Evolutionary conservation across 92 coral and sea anemone species (phyloP).

Genomic region (Pocillopora grandis): DNA sequence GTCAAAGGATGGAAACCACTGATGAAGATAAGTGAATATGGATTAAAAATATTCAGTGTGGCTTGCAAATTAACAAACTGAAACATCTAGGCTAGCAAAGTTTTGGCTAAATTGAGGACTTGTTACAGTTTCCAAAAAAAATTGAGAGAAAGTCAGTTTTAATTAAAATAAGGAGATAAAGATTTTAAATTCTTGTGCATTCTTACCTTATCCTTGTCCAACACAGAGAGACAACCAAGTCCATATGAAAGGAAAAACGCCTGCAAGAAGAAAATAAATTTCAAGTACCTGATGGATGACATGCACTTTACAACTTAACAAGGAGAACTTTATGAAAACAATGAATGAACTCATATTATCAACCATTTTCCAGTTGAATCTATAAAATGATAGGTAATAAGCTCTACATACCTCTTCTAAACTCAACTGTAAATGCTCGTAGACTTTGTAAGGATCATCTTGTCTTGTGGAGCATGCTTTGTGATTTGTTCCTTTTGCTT

Average conservation of each 20-base stretch:
- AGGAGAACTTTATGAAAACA: too few relatives aligned
- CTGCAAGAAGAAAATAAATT: slow-evolving; percentile 38
- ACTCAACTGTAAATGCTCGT: slow-evolving; percentile 87
- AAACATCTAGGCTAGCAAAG: too few relatives aligned
- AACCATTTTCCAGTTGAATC: neutral
- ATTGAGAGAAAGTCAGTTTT: neutral
- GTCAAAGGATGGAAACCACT: too few relatives aligned
- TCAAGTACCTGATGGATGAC: neutral
- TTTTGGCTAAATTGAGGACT: too few relatives aligned
- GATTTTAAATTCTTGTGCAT: neutral
- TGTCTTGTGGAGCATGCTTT: neutral
- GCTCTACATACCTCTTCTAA: slow-evolving; percentile 80
- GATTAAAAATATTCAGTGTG: too few relatives aligned
- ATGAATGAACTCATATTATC: neutral
- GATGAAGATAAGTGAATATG: too few relatives aligned
- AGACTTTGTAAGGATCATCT: slow-evolving; percentile 85
- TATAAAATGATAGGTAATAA: neutral
- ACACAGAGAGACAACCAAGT: slow-evolving; percentile 84
- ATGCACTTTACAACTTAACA: neutral
- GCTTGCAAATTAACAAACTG: too few relatives aligned
- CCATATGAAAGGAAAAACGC: slow-evolving; percentile 95
- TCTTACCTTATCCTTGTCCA: slow-evolving; percentile 60
- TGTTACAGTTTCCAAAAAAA: too few relatives aligned
- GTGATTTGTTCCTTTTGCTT: neutral
- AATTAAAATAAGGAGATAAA: neutral